These are phyloP conservation scores for Unio pictorum DNA, from an alignment of 2,888 invertebrate species.

Conservation along the genomic window DNA sequence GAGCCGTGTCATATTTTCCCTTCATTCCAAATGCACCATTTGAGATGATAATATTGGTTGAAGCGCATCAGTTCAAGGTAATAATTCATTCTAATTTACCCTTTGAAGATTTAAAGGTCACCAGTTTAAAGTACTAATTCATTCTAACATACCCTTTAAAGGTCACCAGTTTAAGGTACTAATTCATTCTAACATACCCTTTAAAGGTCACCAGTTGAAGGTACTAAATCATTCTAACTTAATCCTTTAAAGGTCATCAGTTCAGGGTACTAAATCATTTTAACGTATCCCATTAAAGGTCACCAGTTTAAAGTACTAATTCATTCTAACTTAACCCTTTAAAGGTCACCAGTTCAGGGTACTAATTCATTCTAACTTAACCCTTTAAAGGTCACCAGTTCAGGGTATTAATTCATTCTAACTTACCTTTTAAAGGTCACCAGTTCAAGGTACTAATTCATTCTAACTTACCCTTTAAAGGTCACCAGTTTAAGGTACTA, in stretches of 20 bases:
- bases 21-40: constrained; percentile 2
- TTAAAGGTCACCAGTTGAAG: constrained; percentile 3
- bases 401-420: not conserved
- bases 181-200: no score
- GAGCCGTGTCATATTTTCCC: constrained; percentile 3
- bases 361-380: no score
- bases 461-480: not conserved
- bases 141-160: not conserved
- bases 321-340: no score
- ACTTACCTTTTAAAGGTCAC: no score
- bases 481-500: not conserved
- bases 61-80: constrained; percentile 9
- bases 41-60: constrained; percentile 7
- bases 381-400: constrained; percentile 1
- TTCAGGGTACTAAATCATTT: no score
- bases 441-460: no score
- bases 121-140: no score
- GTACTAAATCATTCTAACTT: no score
- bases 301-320: not conserved
- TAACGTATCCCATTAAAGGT: not conserved
- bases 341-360: no score
- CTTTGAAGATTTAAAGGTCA: no score
- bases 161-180: constrained; percentile 1
- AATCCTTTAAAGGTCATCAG: no score
- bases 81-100: no score